Evolutionary conservation across 2,113 vertebrate genomes (phyloP).

Genomic region (Puffinus mauretanicus): DNA sequence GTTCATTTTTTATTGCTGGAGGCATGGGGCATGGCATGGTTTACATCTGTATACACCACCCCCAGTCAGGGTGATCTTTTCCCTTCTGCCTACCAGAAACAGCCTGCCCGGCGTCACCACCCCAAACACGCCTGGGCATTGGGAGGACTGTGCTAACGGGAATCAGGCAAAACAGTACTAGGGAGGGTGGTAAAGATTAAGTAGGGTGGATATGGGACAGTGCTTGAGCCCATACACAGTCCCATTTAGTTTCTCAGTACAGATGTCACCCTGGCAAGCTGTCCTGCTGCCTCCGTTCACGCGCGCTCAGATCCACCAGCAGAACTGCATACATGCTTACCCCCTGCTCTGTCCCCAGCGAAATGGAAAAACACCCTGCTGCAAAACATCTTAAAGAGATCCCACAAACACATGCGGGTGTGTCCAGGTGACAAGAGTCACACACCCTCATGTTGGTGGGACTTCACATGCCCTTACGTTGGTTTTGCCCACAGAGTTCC

Average conservation of each 20-base stretch:
- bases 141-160: not conserved
- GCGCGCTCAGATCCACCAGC: not conserved
- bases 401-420: fast-evolving
- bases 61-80: not conserved
- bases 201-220: not conserved
- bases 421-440: not conserved
- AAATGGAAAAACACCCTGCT: fast-evolving
- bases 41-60: not conserved
- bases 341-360: not conserved
- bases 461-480: not conserved
- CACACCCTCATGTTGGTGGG: not conserved
- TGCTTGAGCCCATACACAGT: not conserved
- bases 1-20: not conserved
- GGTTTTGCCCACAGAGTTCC: not conserved
- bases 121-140: not conserved
- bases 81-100: not conserved
- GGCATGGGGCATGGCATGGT: not conserved
- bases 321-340: not conserved
- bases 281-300: not conserved
- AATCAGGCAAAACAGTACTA: not conserved
- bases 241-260: not conserved
- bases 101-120: not conserved
- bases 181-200: not conserved
- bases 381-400: not conserved
- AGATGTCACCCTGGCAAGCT: not conserved